These are phyloP conservation scores for Venturia canescens DNA, from an alignment of 1,140 invertebrate species.

Conservation along the genomic window DNA sequence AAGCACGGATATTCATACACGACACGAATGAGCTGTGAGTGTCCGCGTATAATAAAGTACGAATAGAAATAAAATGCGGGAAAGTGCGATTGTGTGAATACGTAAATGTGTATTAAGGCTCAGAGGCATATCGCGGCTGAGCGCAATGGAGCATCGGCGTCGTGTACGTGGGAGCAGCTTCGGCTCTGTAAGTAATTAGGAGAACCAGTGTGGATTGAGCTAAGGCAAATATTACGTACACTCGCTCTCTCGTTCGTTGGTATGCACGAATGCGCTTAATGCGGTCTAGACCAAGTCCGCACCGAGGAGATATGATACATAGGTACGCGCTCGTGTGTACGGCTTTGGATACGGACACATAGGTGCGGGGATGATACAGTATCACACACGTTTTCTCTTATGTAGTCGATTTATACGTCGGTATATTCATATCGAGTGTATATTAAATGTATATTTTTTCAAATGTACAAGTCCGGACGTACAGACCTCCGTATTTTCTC, in stretches of 20 bases:
- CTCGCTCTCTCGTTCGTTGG: constrained; percentile 59
- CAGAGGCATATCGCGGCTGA: constrained; percentile 30
- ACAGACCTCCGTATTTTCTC: constrained; percentile 43
- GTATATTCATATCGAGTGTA: constrained; percentile 54
- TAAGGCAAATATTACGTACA: constrained; percentile 67
- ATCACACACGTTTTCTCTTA: constrained; percentile 50
- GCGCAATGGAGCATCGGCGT: constrained; percentile 34
- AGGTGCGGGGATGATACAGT: constrained; percentile 24
- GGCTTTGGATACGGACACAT: background rate
- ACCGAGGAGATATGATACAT: constrained; percentile 42
- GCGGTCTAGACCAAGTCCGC: constrained; percentile 56
- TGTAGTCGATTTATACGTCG: constrained; percentile 54
- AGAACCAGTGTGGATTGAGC: constrained; percentile 65
- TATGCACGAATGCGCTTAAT: constrained; percentile 66
- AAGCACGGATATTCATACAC: background rate
- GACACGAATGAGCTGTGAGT: background rate
- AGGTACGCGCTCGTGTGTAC: background rate
- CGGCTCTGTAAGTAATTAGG: constrained; percentile 65
- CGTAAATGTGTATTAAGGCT: background rate
- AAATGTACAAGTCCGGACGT: constrained; percentile 57
- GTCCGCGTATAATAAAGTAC: constrained; percentile 32
- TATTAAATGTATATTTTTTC: constrained; percentile 9
- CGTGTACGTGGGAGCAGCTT: constrained; percentile 39
- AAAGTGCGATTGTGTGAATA: background rate
- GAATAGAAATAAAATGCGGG: constrained; percentile 37